A percentile compares a stretch with the other conserved stretches of the same genome.
Conservation (phyloP, 2,888 invertebrate species). For the Odontocolon sp. region DNA sequence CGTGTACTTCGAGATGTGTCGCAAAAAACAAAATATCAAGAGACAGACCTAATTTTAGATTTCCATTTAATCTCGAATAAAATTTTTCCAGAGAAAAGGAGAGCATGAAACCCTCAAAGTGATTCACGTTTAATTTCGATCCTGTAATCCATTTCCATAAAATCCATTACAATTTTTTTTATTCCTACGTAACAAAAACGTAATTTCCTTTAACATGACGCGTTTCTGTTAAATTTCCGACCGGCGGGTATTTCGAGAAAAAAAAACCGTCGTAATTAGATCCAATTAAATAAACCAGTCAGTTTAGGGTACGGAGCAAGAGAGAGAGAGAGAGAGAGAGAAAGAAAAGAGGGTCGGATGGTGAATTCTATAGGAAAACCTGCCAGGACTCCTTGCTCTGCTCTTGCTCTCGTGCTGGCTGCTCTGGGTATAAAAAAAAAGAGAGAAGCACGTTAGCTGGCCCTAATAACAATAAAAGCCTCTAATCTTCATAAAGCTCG, state of each 20-base stretch:
- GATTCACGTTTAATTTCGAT: constrained; percentile 40
- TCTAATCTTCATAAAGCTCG: constrained; percentile 70
- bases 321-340: not conserved
- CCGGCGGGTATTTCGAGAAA: not conserved
- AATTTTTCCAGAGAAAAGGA: not conserved
- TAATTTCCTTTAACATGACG: constrained; percentile 5
- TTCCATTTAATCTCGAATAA: too few relatives aligned
- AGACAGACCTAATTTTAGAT: too few relatives aligned
- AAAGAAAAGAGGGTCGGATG: constrained; percentile 34
- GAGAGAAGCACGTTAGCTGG: constrained; percentile 45
- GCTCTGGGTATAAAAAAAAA: constrained; percentile 21
- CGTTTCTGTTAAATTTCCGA: constrained; percentile 33
- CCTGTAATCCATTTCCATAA: constrained; percentile 41
- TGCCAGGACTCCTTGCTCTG: constrained; percentile 26
- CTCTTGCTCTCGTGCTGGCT: constrained; percentile 18
- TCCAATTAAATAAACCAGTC: constrained; percentile 57
- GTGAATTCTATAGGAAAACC: constrained; percentile 48
- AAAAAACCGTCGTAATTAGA: constrained; percentile 52
- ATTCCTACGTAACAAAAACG: not conserved
- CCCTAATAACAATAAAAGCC: constrained; percentile 70
- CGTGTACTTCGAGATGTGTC: too few relatives aligned
- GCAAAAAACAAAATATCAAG: too few relatives aligned
- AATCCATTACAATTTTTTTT: not conserved
- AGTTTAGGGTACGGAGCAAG: constrained; percentile 37
- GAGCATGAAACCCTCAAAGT: not conserved